Evolutionary conservation across 2,888 invertebrate genomes (phyloP), one percentile per base, ranked within the genome.

Genomic region (Thymelicus lineola): DNA sequence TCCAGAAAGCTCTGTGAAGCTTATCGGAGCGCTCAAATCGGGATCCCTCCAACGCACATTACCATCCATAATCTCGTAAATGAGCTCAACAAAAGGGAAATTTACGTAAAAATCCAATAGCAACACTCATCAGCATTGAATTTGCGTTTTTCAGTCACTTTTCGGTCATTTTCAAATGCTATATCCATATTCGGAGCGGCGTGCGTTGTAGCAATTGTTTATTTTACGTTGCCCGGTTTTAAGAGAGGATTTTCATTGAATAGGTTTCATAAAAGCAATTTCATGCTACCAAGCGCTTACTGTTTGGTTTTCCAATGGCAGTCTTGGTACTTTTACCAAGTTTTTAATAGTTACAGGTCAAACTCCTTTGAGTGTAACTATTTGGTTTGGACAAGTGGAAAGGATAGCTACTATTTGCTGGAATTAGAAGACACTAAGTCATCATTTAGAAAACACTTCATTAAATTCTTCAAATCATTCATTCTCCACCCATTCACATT

Each of bases 101-200:
- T 88, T 89, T 87, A 85, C 84, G 84, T 86, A 82, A 85, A 87
- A 87, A 82, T 82, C 79, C 79, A 83, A 86, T 86, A 84, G 80
- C 77, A 79, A 75, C 72, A 76, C 79, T 78, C 79, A 80, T 85
- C 80, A 79, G 77, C 77, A 70, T 75, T 71, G 75, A 72, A 72
- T 74, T 75, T 74, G 66, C 75, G 72, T 71, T 73, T 75, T 66
- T 71, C 45, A 60, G 60, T 65, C 60, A 65, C 70, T 65, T 50
- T 38, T 70, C 64, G 50, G 53, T 64, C 48, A 64, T 69, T 50
- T 28, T 9, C 20, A 46, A 69, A 64, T 63, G 69, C 50, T 62
- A 48, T 63, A 63, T 63, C 62, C 38, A 60, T 61, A 67, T 55
- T 61, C 45, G 20, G 17, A 61, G 17, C 50, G 42, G 42, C 36